Evolutionary conservation across 30 jellyfish, hydroid and myxozoan genomes (phyloP), one percentile per base, ranked within the genome.

Genomic region (Pseudorhiza aurosa): DNA sequence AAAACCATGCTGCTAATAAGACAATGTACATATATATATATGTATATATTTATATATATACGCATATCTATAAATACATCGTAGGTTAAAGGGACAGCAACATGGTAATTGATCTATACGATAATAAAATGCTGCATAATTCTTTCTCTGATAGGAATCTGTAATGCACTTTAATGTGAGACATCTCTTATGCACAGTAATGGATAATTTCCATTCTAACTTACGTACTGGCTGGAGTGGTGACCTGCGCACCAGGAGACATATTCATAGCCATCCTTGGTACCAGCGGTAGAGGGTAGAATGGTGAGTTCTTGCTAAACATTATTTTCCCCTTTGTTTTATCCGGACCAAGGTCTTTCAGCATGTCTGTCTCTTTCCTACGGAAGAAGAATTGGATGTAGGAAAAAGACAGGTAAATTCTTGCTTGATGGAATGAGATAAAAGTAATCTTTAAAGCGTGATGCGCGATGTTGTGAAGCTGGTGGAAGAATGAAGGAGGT

Each of bases 301-400:
- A 91, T 6, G 98, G 96, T 25, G 98, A 91, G 53, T 91, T 81
- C 77, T 77, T 45, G 78, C 98, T 91, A 67, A 85, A 91, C 9
- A 67, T 95, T 55, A 91, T 84, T 36, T 79, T 91, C 46, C 81
- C 95, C 72, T 91, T 91, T 30, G 96, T 72, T 39, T 53, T 86
- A 58, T 91, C 98, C 11, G 98, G 98, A 25, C 98, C 89, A 51
- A 43, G 77, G 18, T 49, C 86, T 62, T 28, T 39, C 4, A 55
- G 75, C 40, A 45, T 71, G 8, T n/a, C 56, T 24, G 47, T 57
- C 50, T 60, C 69, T 30, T 56, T 75, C 88, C 78, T 59, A 43
- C 7, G 37, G 49, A n/a, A 37, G 25, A 56, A 56, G 12, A 2
- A 17, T 47, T 17, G 6, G 22, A 21, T 8, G 25, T 47, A 26